phyloP scores from a whole-genome alignment of 2,113 vertebrate species.

The Hippocampus mohnikei region DNA sequence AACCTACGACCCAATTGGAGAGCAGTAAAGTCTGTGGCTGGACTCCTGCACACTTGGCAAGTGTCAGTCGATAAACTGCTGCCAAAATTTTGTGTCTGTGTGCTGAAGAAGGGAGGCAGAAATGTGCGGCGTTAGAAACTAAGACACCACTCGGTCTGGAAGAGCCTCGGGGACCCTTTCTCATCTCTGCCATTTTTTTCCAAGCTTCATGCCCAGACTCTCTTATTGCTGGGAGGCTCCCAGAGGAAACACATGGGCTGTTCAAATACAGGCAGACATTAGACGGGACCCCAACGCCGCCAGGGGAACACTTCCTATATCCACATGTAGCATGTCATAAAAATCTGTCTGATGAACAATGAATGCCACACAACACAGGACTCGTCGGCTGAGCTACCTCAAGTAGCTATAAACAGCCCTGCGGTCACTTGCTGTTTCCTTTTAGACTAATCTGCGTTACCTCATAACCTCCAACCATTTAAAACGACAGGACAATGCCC shows the following conservation, averaged over 20 bases:
- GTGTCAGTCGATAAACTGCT: slow-evolving; percentile 48
- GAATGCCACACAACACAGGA: slow-evolving; percentile 55
- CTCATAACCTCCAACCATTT: slow-evolving; percentile 36
- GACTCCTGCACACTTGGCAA: slow-evolving; percentile 44
- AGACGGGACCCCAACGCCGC: slow-evolving; percentile 58
- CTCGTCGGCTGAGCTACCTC: slow-evolving; percentile 48
- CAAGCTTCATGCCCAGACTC: slow-evolving; percentile 71
- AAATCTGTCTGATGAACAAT: slow-evolving; percentile 57
- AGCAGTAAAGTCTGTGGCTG: slow-evolving; percentile 45
- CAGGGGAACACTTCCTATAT: slow-evolving; percentile 75
- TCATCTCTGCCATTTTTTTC: slow-evolving; percentile 57
- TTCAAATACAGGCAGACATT: slow-evolving; percentile 74
- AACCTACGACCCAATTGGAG: slow-evolving; percentile 53
- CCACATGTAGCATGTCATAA: slow-evolving; percentile 72
- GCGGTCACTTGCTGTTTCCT: slow-evolving; percentile 52
- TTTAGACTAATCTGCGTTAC: slow-evolving; percentile 53
- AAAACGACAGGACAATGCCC: slow-evolving; percentile 18
- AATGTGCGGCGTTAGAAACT: slow-evolving; percentile 46
- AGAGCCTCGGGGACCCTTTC: slow-evolving; percentile 76
- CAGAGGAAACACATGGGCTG: slow-evolving; percentile 71
- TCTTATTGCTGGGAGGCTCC: slow-evolving; percentile 68
- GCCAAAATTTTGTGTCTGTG: slow-evolving; percentile 42
- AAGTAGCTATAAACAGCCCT: slow-evolving; percentile 47
- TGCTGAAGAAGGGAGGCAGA: slow-evolving; percentile 39
- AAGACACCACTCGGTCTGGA: slow-evolving; percentile 76